These are phyloP conservation scores for Anabacerthia variegaticeps DNA, from an alignment of 2,797 vertebrate species.

Conservation along the genomic window DNA sequence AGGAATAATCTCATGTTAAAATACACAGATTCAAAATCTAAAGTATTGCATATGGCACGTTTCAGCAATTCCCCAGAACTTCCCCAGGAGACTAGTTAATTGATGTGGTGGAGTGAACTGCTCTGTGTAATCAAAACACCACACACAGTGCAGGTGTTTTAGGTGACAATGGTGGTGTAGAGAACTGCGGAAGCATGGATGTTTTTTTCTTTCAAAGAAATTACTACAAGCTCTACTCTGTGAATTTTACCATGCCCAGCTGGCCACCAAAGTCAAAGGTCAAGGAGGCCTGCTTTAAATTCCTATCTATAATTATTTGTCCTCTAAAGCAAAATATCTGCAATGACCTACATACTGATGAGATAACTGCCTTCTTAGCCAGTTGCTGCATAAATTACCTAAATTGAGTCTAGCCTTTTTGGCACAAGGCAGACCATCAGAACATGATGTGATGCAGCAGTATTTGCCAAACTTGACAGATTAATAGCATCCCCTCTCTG, in stretches of 20 bases:
- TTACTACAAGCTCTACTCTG: background rate
- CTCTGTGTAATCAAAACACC: background rate
- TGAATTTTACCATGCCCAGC: background rate
- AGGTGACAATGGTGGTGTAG: background rate
- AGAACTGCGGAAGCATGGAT: background rate
- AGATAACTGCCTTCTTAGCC: background rate
- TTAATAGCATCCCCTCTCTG: background rate
- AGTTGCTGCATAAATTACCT: slow-evolving; percentile 6
- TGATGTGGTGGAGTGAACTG: background rate
- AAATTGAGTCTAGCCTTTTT: background rate
- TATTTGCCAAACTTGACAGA: background rate
- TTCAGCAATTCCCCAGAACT: background rate
- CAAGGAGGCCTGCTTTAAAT: background rate
- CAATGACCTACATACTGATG: background rate
- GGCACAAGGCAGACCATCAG: background rate
- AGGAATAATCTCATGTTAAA: background rate
- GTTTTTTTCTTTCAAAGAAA: background rate
- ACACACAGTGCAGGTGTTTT: background rate
- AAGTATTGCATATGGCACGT: background rate
- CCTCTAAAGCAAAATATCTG: background rate
- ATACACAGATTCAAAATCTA: background rate
- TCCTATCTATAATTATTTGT: background rate
- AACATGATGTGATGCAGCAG: background rate
- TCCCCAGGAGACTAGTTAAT: background rate
- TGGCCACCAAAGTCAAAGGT: background rate